phyloP scores from a whole-genome alignment of 1,140 invertebrate genomes.

The Bemisia tabaci region DNA sequence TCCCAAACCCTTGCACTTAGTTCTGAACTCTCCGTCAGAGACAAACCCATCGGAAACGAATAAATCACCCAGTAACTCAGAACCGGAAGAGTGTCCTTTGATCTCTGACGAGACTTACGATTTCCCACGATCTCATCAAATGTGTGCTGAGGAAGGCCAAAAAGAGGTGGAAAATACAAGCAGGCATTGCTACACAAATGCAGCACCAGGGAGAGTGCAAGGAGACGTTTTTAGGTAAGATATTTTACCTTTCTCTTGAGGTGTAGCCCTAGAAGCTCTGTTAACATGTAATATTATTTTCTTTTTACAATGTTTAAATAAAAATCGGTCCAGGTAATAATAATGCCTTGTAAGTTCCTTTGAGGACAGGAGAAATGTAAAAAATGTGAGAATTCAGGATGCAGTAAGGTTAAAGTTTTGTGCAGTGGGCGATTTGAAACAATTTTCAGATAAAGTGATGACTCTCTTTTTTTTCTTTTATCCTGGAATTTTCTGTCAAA shows the following conservation, averaged over 20 bases:
- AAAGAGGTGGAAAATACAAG: constrained; percentile 22
- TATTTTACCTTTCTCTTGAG: background rate
- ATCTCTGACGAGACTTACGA: constrained; percentile 51
- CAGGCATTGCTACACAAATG: constrained; percentile 57
- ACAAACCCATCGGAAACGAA: background rate
- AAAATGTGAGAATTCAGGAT: too few species aligned
- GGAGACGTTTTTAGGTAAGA: constrained; percentile 32
- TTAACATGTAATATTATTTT: too few species aligned
- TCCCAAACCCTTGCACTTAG: constrained; percentile 53
- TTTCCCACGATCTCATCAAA: constrained; percentile 50
- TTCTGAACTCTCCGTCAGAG: constrained; percentile 21
- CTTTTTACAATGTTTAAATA: too few species aligned
- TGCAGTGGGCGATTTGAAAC: too few species aligned
- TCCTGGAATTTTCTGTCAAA: too few species aligned
- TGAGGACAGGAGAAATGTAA: too few species aligned
- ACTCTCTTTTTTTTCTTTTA: too few species aligned
- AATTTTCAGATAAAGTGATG: too few species aligned
- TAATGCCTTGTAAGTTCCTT: too few species aligned
- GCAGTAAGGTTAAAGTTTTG: too few species aligned
- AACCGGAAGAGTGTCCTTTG: background rate
- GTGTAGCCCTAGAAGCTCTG: too few species aligned
- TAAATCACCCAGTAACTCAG: background rate
- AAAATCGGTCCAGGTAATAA: too few species aligned
- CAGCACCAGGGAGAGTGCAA: constrained; percentile 41
- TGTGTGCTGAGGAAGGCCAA: constrained; percentile 23